Percentiles rank a stretch among this genome's conserved stretches.
Conservation (phyloP, 2,888 invertebrate species). For the Labia minor region DNA sequence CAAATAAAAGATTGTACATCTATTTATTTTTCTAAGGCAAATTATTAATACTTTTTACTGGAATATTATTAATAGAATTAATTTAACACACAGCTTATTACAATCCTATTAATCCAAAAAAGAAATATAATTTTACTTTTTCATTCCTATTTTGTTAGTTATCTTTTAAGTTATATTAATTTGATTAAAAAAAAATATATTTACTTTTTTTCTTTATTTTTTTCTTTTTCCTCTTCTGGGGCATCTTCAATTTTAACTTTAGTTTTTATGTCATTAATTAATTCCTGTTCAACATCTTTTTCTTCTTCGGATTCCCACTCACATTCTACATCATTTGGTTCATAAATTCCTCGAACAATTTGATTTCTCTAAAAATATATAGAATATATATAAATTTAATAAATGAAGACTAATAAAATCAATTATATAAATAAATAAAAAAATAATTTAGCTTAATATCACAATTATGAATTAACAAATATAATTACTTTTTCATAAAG, state of each 20-base stretch:
- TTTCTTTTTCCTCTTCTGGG: conserved; percentile 40
- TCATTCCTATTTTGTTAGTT: too few species aligned
- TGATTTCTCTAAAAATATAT: conserved; percentile 24
- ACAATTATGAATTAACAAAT: background rate
- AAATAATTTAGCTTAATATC: background rate
- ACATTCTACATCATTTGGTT: conserved; percentile 83
- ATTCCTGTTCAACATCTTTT: conserved; percentile 50
- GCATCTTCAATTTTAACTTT: conserved; percentile 53
- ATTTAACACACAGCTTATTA: too few species aligned
- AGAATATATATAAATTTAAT: background rate
- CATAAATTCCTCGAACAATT: conserved; percentile 52
- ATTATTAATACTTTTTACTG: too few species aligned
- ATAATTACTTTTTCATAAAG: conserved; percentile 70
- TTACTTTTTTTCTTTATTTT: too few species aligned
- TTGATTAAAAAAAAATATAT: too few species aligned
- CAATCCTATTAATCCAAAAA: too few species aligned
- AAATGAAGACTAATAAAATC: conserved; percentile 27
- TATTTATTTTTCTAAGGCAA: too few species aligned
- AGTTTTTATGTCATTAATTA: conserved; percentile 46
- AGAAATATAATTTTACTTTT: too few species aligned
- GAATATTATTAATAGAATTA: too few species aligned
- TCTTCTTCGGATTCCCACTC: conserved; percentile 70
- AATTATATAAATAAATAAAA: conserved; percentile 4
- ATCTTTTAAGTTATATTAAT: too few species aligned
- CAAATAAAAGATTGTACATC: too few species aligned